Base-by-base conservation (phyloP, 2,113 vertebrate species). In the Dicentrarchus labrax region DNA sequence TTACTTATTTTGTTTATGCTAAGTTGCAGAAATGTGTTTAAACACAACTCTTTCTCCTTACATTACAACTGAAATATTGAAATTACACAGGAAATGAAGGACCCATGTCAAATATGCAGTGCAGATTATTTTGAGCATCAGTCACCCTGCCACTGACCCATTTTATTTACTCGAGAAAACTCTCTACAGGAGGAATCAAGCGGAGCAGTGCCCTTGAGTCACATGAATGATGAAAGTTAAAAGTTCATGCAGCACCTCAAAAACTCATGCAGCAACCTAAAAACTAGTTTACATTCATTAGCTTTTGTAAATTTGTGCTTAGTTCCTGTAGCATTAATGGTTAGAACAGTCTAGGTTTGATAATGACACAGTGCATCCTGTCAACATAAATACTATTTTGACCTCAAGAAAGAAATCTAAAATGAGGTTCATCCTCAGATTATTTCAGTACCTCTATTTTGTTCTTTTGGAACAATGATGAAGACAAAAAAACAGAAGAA, bases 401-500 rank as follows among this genome's bases (percentile, higher is more conserved):
- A n/a, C 1, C 0, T 68, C 3, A 36, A n/a, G 4, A 5, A 9
- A 56, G 6, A 56, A 9, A 59, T 19, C 0, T 45, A 62, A 68
- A 12, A 45, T 38, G 30, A 66, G 7, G 2, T 11, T 21, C 1
- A 19, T 12, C 2, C 21, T 19, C 12, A 50, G 54, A 21, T 8
- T 41, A 7, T 65, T 47, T 59, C 8, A n/a, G 7, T 68, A 24
- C 3, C 36, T 57, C 6, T 12, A 0, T 54, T 53, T 53, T 53
- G 5, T 9, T 21, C 56, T 67, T 60, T 5, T 21, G 0, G 0
- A 41, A 43, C 9, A 57, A 62, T 16, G 47, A 30, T n/a, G 45
- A 76, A 47, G 9, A 69, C 15, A 54, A 56, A 54, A 64, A 80
- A 54, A 48, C 17, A 30, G n/a, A 30, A 30, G 4, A 79, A 61